A percentile compares a stretch with the other conserved stretches of the same genome.
Conservation (phyloP, 2,888 invertebrate species). For the Hemistola chrysoprasaria region DNA sequence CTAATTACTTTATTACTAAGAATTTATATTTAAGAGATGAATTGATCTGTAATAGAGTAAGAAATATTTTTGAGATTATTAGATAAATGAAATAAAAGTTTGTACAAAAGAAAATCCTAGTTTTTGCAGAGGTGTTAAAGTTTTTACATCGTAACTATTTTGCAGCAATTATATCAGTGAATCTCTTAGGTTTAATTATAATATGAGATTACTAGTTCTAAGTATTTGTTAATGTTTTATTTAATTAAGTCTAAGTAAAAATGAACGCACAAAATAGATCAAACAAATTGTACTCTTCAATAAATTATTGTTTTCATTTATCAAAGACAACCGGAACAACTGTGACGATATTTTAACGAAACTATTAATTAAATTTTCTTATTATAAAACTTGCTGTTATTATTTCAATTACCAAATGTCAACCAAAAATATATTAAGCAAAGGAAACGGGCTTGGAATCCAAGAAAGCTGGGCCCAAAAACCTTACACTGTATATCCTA, state of each 20-base stretch:
- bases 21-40: conserved; percentile 18
- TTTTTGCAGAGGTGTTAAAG: conserved; percentile 66
- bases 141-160: conserved; percentile 40
- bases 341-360: conserved; percentile 68
- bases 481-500: no score
- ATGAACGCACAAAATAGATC: conserved; percentile 64
- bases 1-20: conserved; percentile 20
- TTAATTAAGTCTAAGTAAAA: conserved; percentile 58
- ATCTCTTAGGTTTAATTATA: conserved; percentile 67
- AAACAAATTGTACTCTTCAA: conserved; percentile 61
- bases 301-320: conserved; percentile 75
- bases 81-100: conserved; percentile 42
- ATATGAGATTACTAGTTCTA: conserved; percentile 74
- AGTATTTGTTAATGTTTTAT: conserved; percentile 61
- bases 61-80: conserved; percentile 64
- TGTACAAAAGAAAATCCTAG: conserved; percentile 68
- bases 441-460: no score
- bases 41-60: conserved; percentile 26
- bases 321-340: conserved; percentile 55
- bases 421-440: no score
- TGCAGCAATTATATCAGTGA: conserved; percentile 49
- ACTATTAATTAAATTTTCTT: conserved; percentile 69
- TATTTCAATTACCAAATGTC: no score
- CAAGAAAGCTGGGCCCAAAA: no score
- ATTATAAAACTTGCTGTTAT: conserved; percentile 40